Base-by-base conservation (phyloP, 2,113 vertebrate genomes). In the Colinus virginianus region DNA sequence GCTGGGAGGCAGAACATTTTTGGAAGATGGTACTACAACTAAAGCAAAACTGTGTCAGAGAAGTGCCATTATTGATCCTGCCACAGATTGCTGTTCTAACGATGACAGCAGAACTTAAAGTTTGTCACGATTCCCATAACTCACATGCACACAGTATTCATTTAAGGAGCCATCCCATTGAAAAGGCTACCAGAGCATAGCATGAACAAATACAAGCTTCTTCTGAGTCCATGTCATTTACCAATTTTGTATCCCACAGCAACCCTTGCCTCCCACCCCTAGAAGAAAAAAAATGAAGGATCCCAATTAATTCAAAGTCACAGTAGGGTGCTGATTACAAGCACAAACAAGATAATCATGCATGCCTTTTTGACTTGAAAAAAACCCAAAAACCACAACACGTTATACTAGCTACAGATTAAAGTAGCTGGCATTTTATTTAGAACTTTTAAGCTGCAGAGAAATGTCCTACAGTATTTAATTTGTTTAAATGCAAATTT, bases 401-500 rank as follows among this genome's bases (percentile, higher is more conserved):
- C 5, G 30, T 42, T 56, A 45, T 38, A 40, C 22, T 48, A 78
- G 22, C 88, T 85, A 62, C 59, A 90, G 49, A 77, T 84, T 64
- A 80, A 90, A 83, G 13, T 66, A 72, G 26, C 13, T 61, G 48
- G 46, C 26, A 67, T 13, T 78, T 90, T 88, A 66, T 90, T 79
- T 86, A 67, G 46, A 83, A 28, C 7, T 70, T 58, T 69, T 61
- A 76, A 96, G 68, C 51, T 61, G 38, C 36, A 71, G 13, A 53
- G 23, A 87, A 69, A 53, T 48, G 20, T 26, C 12, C 30, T 78
- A 26, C 7, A 59, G 32, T 70, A 76, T 79, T 90, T 84, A 58
- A 58, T 26, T 56, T 89, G 8, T 84, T 91, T 82, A 83, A 84
- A 95, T 84, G 40, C 34, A 68, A 59, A 90, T 90, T n/a, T 93